Conservation (phyloP, 2,797 vertebrate genomes). For the Neosilurus hyrtlii region DNA sequence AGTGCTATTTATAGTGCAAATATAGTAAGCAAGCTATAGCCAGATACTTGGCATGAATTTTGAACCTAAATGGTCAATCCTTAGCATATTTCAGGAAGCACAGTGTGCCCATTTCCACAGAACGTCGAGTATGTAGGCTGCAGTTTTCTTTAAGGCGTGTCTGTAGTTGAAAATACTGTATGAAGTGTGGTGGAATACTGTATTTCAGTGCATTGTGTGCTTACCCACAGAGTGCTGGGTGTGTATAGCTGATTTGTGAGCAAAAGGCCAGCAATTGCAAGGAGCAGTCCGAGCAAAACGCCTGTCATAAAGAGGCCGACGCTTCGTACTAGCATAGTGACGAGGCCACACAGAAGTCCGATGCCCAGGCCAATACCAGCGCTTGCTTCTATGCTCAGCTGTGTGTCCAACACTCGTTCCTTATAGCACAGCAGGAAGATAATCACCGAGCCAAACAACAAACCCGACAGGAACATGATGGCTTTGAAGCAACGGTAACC, state of each 20-base stretch:
- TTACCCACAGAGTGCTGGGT: slow-evolving; percentile 87
- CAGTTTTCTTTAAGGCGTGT: background rate
- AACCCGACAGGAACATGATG: slow-evolving; percentile 85
- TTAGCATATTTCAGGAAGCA: background rate
- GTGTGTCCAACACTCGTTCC: slow-evolving; percentile 86
- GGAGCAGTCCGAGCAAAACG: slow-evolving; percentile 81
- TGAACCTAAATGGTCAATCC: background rate
- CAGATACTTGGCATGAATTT: background rate
- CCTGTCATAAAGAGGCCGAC: slow-evolving; percentile 89
- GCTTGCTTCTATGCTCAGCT: slow-evolving; percentile 83
- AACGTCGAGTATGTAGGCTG: background rate
- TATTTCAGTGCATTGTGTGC: background rate
- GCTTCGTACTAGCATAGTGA: slow-evolving; percentile 88
- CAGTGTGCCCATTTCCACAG: background rate
- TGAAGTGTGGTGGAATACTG: background rate
- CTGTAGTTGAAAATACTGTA: background rate
- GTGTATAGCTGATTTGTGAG: slow-evolving; percentile 94
- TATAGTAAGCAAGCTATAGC: slow-evolving; percentile 2
- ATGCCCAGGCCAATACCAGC: slow-evolving; percentile 85
- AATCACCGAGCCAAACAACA: slow-evolving; percentile 87
- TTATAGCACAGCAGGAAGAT: slow-evolving; percentile 91
- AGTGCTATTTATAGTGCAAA: background rate
- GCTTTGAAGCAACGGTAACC: slow-evolving; percentile 91
- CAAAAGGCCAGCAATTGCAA: slow-evolving; percentile 78
- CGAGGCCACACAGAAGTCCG: slow-evolving; percentile 82